Conservation (phyloP, 2,888 invertebrate genomes). For the Pterostichus niger region DNA sequence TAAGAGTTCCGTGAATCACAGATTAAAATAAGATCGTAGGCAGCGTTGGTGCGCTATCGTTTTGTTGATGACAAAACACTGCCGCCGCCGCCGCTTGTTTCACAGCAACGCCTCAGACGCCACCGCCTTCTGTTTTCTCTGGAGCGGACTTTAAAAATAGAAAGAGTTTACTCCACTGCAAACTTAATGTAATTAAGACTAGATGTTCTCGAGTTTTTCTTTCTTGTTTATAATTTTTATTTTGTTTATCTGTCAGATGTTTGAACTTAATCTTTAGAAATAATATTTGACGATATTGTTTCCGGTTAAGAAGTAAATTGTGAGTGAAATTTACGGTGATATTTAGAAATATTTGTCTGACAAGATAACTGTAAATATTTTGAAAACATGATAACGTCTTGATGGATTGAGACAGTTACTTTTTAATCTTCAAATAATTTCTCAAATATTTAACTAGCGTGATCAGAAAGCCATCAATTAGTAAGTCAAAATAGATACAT, state of each 20-base stretch:
- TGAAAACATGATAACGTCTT: background rate
- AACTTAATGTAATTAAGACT: conserved; percentile 39
- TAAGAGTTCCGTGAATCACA: conserved; percentile 29
- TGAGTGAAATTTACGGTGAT: background rate
- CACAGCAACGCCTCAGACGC: background rate
- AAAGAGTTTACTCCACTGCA: conserved; percentile 33
- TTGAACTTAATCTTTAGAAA: conserved; percentile 43
- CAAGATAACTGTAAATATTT: too few species aligned
- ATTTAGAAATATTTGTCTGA: background rate
- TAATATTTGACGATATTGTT: conserved; percentile 45
- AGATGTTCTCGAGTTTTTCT: conserved; percentile 27
- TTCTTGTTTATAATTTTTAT: conserved; percentile 35
- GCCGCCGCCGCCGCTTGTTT: background rate
- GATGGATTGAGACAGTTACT: background rate
- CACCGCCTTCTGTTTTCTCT: conserved; percentile 38
- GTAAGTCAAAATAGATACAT: too few species aligned
- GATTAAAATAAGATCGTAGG: conserved; percentile 48
- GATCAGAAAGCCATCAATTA: too few species aligned
- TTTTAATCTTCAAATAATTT: background rate
- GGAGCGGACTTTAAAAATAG: conserved; percentile 48
- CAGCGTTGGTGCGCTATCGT: conserved; percentile 13
- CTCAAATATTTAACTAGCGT: too few species aligned
- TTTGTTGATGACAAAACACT: conserved; percentile 57
- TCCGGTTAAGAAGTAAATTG: conserved; percentile 46
- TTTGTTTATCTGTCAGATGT: conserved; percentile 27